Conservation (phyloP, 2,113 vertebrate species). For the Theristicus caerulescens region DNA sequence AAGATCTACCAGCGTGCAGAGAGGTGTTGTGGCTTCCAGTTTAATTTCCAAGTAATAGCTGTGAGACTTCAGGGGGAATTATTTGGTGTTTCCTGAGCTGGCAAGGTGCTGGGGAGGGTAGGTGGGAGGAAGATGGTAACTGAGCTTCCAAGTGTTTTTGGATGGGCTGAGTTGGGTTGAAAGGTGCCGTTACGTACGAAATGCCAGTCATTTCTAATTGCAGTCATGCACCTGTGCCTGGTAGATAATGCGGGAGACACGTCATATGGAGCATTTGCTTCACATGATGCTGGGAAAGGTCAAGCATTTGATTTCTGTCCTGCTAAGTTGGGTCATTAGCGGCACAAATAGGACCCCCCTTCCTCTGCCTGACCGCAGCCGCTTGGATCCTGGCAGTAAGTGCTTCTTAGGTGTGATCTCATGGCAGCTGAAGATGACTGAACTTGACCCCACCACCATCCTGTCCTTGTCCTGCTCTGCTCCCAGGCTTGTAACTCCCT, state of each 20-base stretch:
- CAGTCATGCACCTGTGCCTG: slow-evolving; percentile 41
- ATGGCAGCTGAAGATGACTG: background rate
- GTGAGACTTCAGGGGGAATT: background rate
- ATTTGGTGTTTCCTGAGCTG: background rate
- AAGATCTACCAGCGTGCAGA: background rate
- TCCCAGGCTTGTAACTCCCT: background rate
- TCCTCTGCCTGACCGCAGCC: background rate
- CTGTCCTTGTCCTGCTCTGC: background rate
- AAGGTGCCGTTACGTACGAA: slow-evolving; percentile 32
- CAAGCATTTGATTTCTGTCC: slow-evolving; percentile 11
- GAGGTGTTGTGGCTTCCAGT: background rate
- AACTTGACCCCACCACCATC: background rate
- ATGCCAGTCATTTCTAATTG: slow-evolving; percentile 33
- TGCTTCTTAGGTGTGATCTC: slow-evolving; percentile 26
- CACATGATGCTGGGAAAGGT: slow-evolving; percentile 30
- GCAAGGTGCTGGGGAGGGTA: background rate
- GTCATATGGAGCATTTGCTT: slow-evolving; percentile 21
- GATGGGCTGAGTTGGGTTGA: background rate
- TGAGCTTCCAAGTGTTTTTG: background rate
- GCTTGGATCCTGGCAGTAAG: background rate
- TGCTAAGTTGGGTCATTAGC: background rate
- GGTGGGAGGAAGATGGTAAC: background rate
- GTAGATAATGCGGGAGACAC: background rate
- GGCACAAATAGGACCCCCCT: background rate
- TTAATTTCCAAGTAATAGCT: background rate